Evolutionary conservation across 1,140 invertebrate species (phyloP).

Genomic region (Drosophila pseudoananassae): DNA sequence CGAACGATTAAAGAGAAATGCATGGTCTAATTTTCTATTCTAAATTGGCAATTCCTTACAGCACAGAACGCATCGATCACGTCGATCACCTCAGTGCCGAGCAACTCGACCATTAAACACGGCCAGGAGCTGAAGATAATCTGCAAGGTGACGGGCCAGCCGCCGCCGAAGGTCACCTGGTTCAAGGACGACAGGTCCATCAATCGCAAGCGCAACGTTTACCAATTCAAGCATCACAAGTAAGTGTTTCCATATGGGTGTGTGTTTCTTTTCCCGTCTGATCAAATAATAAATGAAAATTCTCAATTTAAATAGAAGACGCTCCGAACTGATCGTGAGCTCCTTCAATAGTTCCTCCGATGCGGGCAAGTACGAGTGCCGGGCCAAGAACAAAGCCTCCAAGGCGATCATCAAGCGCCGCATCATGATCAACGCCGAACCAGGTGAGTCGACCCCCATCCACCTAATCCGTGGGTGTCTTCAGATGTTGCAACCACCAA

Average conservation of each 20-base stretch:
- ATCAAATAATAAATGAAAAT: neutral
- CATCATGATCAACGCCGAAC: conserved; percentile 76
- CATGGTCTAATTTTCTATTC: conserved; percentile 38
- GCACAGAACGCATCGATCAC: conserved; percentile 83
- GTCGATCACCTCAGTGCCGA: conserved; percentile 57
- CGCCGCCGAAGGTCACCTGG: conserved; percentile 89
- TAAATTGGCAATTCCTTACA: conserved; percentile 65
- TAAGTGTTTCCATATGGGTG: conserved; percentile 40
- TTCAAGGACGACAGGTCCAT: conserved; percentile 89
- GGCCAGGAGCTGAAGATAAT: conserved; percentile 87
- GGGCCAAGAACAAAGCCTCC: conserved; percentile 85
- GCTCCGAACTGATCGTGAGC: conserved; percentile 90
- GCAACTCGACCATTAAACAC: conserved; percentile 75
- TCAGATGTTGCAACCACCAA: conserved; percentile 4
- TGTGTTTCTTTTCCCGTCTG: neutral
- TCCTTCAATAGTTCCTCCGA: conserved; percentile 88
- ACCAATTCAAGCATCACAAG: conserved; percentile 83
- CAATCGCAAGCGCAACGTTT: conserved; percentile 79
- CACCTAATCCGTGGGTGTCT: conserved; percentile 2
- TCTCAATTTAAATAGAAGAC: conserved; percentile 86
- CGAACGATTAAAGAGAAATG: conserved; percentile 25
- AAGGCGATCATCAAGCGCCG: conserved; percentile 65
- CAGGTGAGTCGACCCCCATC: conserved; percentile 58
- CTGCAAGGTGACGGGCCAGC: conserved; percentile 88
- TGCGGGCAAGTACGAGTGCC: conserved; percentile 90